These are phyloP conservation scores for Ciconia stormi DNA, from an alignment of 2,113 vertebrate species.

Conservation along the genomic window DNA sequence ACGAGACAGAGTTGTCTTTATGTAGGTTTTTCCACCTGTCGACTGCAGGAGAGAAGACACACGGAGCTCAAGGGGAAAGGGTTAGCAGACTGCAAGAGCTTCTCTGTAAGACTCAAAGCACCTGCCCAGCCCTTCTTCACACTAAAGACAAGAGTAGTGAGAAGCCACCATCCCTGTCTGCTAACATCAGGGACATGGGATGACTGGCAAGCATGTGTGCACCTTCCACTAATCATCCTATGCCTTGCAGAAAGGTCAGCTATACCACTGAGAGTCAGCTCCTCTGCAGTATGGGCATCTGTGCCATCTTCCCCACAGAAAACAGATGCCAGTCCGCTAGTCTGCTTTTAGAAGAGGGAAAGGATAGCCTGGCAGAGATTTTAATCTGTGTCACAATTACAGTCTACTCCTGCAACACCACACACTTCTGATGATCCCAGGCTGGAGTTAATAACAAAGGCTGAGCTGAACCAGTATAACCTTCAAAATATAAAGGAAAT, in stretches of 20 bases:
- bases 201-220: neutral
- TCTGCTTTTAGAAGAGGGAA: slow-evolving; percentile 3
- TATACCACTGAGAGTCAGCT: neutral
- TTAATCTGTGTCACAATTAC: neutral
- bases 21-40: neutral
- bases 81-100: neutral
- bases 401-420: neutral
- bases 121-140: neutral
- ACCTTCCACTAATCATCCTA: neutral
- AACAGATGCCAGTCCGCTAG: slow-evolving; percentile 19
- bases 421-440: neutral
- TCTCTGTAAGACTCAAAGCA: neutral
- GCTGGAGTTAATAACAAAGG: neutral
- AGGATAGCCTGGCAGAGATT: slow-evolving; percentile 3
- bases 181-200: neutral
- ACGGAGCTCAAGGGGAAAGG: neutral
- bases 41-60: neutral
- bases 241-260: neutral
- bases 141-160: neutral
- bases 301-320: neutral
- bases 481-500: neutral
- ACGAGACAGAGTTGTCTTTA: neutral
- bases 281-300: neutral
- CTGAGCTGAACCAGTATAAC: neutral
- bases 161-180: neutral